These are phyloP conservation scores for Morelia viridis DNA, from an alignment of 2,797 vertebrate species.

Conservation along the genomic window DNA sequence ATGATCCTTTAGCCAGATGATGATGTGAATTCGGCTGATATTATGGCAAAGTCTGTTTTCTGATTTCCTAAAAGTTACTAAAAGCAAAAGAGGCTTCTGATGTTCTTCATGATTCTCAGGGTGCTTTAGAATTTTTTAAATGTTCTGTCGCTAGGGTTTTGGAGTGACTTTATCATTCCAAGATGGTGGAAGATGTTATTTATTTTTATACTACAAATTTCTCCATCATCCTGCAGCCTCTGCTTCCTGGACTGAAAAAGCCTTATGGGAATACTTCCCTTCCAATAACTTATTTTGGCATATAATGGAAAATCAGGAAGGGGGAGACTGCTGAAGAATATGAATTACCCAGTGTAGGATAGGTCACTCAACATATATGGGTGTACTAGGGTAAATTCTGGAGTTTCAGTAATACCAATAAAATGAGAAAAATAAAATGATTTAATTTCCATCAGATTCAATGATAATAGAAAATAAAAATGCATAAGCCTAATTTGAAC, in stretches of 20 bases:
- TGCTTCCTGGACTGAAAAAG: not conserved
- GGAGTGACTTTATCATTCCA: not conserved
- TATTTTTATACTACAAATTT: not conserved
- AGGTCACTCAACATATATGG: not conserved
- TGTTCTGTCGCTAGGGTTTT: not conserved
- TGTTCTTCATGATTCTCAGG: not conserved
- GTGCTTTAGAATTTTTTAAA: not conserved
- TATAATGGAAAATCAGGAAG: not conserved
- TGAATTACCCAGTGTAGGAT: not conserved
- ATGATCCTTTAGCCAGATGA: not conserved
- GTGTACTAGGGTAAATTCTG: not conserved
- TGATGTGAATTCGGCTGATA: not conserved
- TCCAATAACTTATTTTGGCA: not conserved
- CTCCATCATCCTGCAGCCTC: not conserved
- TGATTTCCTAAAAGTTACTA: not conserved
- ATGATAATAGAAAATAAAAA: not conserved
- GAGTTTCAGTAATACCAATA: not conserved
- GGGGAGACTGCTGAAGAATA: not conserved
- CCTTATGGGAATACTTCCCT: not conserved
- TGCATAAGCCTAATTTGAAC: not conserved
- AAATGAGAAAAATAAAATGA: not conserved
- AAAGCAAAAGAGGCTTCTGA: not conserved
- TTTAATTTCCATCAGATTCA: not conserved
- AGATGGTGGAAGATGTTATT: not conserved
- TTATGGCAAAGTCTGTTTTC: not conserved